Base-by-base conservation (phyloP, 2,888 invertebrate genomes). In the Eudasyphora cyanicolor region DNA sequence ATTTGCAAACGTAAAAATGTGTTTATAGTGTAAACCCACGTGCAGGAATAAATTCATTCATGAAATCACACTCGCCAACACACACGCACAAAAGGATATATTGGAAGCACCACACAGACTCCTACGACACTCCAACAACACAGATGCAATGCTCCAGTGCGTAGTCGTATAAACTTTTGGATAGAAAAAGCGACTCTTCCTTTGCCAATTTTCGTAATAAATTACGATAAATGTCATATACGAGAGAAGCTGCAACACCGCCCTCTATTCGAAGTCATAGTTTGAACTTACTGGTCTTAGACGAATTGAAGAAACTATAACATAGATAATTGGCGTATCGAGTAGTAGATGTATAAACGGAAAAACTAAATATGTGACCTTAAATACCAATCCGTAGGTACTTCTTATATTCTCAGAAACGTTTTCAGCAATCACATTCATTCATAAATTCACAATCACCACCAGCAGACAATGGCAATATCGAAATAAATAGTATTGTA, bases 191-290 rank as follows among this genome's bases (percentile, higher is more conserved):
- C n/a, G n/a, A n/a, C n/a, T n/a, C n/a, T n/a, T n/a, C 27, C 2
- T 60, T 14, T 60, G 51, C n/a, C 12, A 60, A 60, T 5, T 54
- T 75, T 62, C n/a, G 14, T 17, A 42, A 75, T 75, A 75, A 75
- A 75, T 75, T 45, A 75, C 45, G 45, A 75, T 75, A 75, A 75
- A 62, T 45, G 74, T n/a, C 62, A 75, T 4, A 60, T 60, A 32
- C n/a, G 17, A 10, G 51, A n/a, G 17, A 45, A 38, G 12, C 42
- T 12, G 24, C 21, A n/a, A 74, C 35, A 42, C n/a, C 60, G 54
- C 60, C 62, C 45, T 42, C 42, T 14, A 49, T 14, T 4, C 19
- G 17, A 49, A n/a, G 29, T n/a, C 29, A 29, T n/a, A 29, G 29
- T 6, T 21, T 54, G 21, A 60, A 27, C 2, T 60, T 60, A 29